These are phyloP conservation scores for Dipodomys merriami DNA, from an alignment of 2,113 vertebrate genomes.

Conservation along the genomic window DNA sequence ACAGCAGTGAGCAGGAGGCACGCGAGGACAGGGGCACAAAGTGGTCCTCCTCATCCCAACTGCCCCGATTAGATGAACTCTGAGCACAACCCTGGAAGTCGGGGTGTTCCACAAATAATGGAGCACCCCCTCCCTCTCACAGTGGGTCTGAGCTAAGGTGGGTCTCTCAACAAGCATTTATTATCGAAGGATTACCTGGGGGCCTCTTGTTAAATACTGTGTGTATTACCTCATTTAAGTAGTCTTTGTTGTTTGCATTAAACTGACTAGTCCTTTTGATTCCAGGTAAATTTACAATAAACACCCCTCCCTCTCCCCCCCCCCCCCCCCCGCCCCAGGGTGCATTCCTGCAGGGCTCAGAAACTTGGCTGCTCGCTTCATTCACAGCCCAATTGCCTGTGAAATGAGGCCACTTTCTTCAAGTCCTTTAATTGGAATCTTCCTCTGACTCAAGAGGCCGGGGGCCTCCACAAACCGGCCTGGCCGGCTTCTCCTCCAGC, in stretches of 20 bases:
- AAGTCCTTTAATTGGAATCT: not conserved
- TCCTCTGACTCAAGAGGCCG: not conserved
- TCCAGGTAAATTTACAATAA: not conserved
- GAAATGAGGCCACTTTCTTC: slow-evolving; percentile 32
- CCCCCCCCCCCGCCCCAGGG: too few species aligned
- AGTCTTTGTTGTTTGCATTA: slow-evolving; percentile 4
- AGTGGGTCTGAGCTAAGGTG: not conserved
- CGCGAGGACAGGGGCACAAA: not conserved
- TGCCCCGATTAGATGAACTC: not conserved
- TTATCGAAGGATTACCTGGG: not conserved
- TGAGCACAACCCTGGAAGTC: too few species aligned
- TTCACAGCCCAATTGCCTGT: slow-evolving; percentile 40
- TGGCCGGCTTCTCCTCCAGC: not conserved
- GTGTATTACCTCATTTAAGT: not conserved
- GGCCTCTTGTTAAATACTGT: not conserved
- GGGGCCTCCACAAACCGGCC: not conserved
- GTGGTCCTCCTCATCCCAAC: not conserved
- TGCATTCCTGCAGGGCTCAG: not conserved
- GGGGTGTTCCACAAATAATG: not conserved
- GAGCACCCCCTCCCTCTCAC: not conserved
- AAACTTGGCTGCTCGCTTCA: not conserved
- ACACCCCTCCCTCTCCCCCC: not conserved
- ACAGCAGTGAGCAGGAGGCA: too few species aligned
- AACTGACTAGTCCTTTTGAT: not conserved
- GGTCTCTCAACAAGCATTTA: slow-evolving; percentile 17